phyloP scores from a whole-genome alignment of 2,888 invertebrate genomes.

The Mesochorus sp. region DNA sequence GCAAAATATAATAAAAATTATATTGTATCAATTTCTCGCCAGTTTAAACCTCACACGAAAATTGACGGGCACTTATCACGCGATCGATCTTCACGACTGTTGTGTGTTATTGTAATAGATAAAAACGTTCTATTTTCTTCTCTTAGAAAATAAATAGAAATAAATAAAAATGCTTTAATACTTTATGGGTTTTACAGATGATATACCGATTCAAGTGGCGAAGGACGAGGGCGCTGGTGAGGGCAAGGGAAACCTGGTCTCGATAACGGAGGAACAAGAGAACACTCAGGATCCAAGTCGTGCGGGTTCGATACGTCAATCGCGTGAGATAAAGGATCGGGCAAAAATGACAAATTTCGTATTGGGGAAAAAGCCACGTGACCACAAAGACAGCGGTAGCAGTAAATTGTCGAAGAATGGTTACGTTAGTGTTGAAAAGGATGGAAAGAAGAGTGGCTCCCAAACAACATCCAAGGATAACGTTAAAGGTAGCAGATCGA shows the following conservation, averaged over 20 bases:
- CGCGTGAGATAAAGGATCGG: constrained; percentile 84
- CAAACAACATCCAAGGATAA: constrained; percentile 71
- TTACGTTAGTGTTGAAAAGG: constrained; percentile 78
- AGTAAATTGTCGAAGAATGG: constrained; percentile 76
- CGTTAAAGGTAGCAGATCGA: constrained; percentile 72
- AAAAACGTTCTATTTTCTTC: not conserved
- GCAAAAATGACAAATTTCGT: constrained; percentile 86
- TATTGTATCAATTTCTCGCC: not conserved
- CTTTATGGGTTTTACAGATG: constrained; percentile 91
- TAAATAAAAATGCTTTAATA: not conserved
- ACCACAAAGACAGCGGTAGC: constrained; percentile 73
- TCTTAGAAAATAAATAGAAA: not conserved
- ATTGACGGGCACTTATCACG: not conserved
- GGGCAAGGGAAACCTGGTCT: constrained; percentile 85
- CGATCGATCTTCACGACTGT: not conserved
- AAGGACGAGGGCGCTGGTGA: constrained; percentile 85
- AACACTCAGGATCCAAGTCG: constrained; percentile 79
- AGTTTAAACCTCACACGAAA: not conserved
- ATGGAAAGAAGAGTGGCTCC: constrained; percentile 78
- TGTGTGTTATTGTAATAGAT: not conserved
- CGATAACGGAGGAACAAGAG: constrained; percentile 88
- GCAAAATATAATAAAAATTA: not conserved
- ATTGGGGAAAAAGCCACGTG: constrained; percentile 85
- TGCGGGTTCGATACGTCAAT: constrained; percentile 83
- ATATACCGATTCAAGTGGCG: constrained; percentile 92